A percentile compares a stretch with the other conserved stretches of the same genome.
Conservation (phyloP, 2,113 vertebrate species). For the Raphicerus campestris region DNA sequence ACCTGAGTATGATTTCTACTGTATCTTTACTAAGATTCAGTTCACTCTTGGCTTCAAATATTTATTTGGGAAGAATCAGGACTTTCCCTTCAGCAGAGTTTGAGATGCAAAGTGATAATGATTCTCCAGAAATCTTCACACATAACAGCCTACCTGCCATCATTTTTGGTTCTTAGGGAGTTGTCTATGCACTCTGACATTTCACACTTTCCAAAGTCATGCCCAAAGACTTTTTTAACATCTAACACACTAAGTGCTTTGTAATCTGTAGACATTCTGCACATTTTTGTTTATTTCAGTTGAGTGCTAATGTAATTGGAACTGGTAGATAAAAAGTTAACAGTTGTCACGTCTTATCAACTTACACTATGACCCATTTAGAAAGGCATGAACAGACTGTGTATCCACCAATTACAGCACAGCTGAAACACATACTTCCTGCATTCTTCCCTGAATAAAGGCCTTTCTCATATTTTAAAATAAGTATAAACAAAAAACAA, state of each 20-base stretch:
- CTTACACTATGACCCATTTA: neutral
- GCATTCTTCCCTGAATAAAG: neutral
- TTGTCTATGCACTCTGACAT: neutral
- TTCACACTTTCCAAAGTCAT: neutral
- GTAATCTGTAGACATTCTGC: neutral
- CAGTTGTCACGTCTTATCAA: neutral
- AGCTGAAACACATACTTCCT: neutral
- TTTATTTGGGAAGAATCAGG: neutral
- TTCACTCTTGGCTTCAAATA: neutral
- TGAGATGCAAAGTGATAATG: neutral
- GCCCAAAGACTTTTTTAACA: neutral
- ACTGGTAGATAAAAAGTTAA: neutral
- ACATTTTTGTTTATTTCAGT: neutral
- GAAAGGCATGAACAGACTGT: neutral
- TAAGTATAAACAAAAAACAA: constrained; percentile 13
- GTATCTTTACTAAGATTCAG: neutral
- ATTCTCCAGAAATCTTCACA: neutral
- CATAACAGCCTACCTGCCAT: neutral
- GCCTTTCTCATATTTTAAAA: neutral
- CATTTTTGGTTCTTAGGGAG: neutral
- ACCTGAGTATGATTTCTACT: neutral
- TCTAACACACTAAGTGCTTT: neutral
- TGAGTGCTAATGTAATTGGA: neutral
- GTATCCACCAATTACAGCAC: neutral
- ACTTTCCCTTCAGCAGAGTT: neutral